Conservation (phyloP, 2,797 vertebrate species). For the Synaphobranchus kaupii region DNA sequence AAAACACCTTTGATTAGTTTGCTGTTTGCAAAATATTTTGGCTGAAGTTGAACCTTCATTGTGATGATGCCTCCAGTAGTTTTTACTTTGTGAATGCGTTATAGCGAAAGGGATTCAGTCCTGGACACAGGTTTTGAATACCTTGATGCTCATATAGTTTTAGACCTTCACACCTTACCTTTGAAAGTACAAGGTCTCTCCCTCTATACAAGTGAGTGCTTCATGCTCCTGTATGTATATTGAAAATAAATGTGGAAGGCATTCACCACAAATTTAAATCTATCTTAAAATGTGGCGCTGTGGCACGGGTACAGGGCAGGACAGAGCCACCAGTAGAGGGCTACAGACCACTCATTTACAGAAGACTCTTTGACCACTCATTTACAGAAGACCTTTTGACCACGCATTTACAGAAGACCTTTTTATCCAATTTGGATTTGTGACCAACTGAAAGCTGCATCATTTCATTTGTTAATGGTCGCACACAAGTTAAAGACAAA, state of each 20-base stretch:
- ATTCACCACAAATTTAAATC: no score
- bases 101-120: not conserved
- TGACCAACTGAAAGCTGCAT: no score
- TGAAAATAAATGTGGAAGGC: no score
- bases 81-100: not conserved
- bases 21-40: not conserved
- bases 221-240: not conserved
- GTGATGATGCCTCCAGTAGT: not conserved
- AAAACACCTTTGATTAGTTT: slow-evolving; percentile 8
- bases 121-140: not conserved
- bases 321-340: not conserved
- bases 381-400: no score
- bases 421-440: no score
- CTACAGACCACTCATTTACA: no score
- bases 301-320: not conserved
- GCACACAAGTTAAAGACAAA: not conserved
- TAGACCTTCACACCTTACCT: not conserved
- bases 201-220: no score
- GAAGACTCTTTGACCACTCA: no score
- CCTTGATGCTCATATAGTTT: not conserved
- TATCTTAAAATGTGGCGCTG: no score
- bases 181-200: not conserved
- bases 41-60: not conserved
- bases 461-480: not conserved
- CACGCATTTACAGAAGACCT: no score